Percentiles rank a stretch among this genome's conserved stretches.
Evolutionary conservation across 1,140 invertebrate species (phyloP).

Genomic region (Leptestheria dahalacensis): DNA sequence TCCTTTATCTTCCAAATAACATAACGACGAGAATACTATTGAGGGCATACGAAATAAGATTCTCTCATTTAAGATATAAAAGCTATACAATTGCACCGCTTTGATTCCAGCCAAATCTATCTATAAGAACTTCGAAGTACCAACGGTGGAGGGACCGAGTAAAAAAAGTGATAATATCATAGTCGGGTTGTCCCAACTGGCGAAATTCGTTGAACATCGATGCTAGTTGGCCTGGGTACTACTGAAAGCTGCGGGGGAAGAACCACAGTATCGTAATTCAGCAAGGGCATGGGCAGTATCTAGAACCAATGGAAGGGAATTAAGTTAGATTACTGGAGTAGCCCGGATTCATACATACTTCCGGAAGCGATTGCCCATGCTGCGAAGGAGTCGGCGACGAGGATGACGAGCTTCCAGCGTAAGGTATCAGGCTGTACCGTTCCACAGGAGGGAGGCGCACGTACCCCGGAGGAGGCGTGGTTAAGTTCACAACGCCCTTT

Average conservation of each 20-base stretch:
- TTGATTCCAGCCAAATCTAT: no score
- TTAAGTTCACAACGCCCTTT: neutral
- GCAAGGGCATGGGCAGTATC: no score
- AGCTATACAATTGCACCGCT: no score
- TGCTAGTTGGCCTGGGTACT: neutral
- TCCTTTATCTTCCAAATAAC: no score
- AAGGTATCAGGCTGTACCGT: neutral
- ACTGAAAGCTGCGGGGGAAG: neutral
- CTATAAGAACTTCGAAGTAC: neutral
- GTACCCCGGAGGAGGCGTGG: conserved; percentile 3
- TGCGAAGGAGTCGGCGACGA: neutral
- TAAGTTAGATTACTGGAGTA: neutral
- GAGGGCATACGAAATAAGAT: no score
- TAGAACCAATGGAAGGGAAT: neutral
- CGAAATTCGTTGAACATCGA: neutral
- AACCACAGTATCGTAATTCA: no score
- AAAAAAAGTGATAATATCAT: neutral
- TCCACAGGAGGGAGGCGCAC: conserved; percentile 7
- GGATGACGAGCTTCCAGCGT: neutral
- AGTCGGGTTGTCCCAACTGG: neutral
- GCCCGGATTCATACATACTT: neutral
- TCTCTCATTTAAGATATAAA: no score
- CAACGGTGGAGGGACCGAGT: neutral
- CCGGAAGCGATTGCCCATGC: no score
- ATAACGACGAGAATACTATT: no score